Percentiles rank a stretch among this genome's conserved stretches.
These are phyloP conservation scores for Chrysopa pallens DNA, from an alignment of 1,140 invertebrate species.

Conservation along the genomic window DNA sequence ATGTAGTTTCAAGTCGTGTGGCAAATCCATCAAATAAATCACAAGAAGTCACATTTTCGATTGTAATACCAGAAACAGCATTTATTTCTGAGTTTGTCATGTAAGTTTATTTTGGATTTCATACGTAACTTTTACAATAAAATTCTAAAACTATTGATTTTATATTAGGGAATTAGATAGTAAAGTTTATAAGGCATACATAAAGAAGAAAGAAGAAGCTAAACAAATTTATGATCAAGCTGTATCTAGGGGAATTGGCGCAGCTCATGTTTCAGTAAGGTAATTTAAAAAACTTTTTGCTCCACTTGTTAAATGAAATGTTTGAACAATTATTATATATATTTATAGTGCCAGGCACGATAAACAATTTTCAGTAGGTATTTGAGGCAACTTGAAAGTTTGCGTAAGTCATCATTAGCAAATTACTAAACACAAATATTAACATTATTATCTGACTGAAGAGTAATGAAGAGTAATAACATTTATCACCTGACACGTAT, in stretches of 20 bases:
- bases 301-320: too few relatives aligned
- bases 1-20: constrained; percentile 33
- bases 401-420: too few relatives aligned
- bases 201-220: constrained; percentile 42
- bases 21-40: constrained; percentile 32
- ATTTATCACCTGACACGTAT: too few relatives aligned
- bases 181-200: constrained; percentile 29
- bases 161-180: constrained; percentile 28
- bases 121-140: not conserved
- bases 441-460: too few relatives aligned
- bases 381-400: too few relatives aligned
- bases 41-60: constrained; percentile 37
- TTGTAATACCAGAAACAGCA: constrained; percentile 41
- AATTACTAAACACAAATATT: too few relatives aligned
- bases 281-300: constrained; percentile 17
- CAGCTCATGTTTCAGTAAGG: constrained; percentile 35
- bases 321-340: too few relatives aligned
- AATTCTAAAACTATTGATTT: not conserved
- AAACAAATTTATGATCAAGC: constrained; percentile 41
- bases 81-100: constrained; percentile 44
- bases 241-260: constrained; percentile 33
- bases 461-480: too few relatives aligned
- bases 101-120: constrained; percentile 20
- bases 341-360: too few relatives aligned
- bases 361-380: too few relatives aligned